phyloP scores from a whole-genome alignment of 2,113 vertebrate genomes.

The Takifugu bimaculatus region DNA sequence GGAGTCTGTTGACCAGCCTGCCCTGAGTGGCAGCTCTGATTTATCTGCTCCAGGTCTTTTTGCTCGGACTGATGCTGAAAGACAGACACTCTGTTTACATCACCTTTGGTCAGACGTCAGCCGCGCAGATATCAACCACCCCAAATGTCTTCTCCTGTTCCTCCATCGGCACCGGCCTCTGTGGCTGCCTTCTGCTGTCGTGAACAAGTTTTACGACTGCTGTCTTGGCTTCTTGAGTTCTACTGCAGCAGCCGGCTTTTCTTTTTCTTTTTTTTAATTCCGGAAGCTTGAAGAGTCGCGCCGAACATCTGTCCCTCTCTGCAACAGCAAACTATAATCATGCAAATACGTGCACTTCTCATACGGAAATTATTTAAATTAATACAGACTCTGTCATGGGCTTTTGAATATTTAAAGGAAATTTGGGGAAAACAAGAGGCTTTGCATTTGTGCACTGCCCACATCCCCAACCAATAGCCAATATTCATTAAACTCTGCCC shows the following conservation, averaged over 20 bases:
- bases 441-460: conserved; percentile 7
- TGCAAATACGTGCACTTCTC: conserved; percentile 25
- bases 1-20: conserved; percentile 30
- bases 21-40: conserved; percentile 35
- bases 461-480: background rate
- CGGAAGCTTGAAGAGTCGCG: background rate
- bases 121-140: background rate
- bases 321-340: conserved; percentile 11
- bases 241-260: background rate
- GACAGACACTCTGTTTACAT: conserved; percentile 6
- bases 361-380: conserved; percentile 21
- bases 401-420: conserved; percentile 30
- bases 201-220: background rate
- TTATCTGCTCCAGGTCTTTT: conserved; percentile 17
- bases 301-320: conserved; percentile 2
- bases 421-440: conserved; percentile 3
- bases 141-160: conserved; percentile 6
- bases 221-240: background rate
- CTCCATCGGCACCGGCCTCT: conserved; percentile 11
- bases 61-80: conserved; percentile 16
- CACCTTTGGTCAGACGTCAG: conserved; percentile 3
- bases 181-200: background rate
- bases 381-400: conserved; percentile 14
- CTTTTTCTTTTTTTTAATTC: no score
- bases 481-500: conserved; percentile 8